Evolutionary conservation across 2,113 vertebrate species (phyloP).

Genomic region (Oncorhynchus mykiss): DNA sequence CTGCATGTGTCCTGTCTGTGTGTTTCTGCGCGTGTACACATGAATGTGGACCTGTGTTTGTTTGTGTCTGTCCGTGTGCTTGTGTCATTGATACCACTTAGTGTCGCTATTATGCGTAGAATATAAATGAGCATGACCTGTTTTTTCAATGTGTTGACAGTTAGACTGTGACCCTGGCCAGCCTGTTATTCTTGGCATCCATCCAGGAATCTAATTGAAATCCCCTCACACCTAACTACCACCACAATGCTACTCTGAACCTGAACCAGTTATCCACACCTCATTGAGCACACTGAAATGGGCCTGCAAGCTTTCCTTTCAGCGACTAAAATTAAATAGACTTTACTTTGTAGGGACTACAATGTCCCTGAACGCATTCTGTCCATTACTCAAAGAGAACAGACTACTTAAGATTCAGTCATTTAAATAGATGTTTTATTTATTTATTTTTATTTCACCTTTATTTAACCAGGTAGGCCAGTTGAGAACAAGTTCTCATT

Average conservation of each 20-base stretch:
- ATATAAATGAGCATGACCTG: neutral
- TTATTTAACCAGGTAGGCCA: no score
- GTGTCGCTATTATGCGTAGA: neutral
- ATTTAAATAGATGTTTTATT: neutral
- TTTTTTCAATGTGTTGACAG: neutral
- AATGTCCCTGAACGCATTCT: neutral
- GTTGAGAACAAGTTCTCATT: no score
- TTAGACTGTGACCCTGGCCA: no score
- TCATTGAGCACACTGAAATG: neutral
- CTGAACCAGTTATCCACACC: constrained; percentile 6
- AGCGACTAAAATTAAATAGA: no score
- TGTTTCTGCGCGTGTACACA: constrained; percentile 6
- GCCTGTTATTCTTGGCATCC: neutral
- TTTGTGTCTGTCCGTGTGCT: constrained; percentile 18
- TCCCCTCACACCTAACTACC: neutral
- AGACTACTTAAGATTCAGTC: neutral
- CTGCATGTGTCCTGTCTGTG: constrained; percentile 3
- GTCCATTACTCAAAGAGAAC: neutral
- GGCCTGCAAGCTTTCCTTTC: neutral
- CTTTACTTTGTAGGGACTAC: no score
- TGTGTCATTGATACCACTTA: constrained; percentile 8
- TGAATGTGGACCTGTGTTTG: neutral
- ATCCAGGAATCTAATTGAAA: constrained; percentile 7
- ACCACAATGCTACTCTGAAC: neutral
- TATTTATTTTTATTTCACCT: no score